A percentile compares a stretch with the other conserved stretches of the same genome.
These are phyloP conservation scores for Trematocara caparti DNA, from an alignment of 2,797 vertebrate species.

Conservation along the genomic window DNA sequence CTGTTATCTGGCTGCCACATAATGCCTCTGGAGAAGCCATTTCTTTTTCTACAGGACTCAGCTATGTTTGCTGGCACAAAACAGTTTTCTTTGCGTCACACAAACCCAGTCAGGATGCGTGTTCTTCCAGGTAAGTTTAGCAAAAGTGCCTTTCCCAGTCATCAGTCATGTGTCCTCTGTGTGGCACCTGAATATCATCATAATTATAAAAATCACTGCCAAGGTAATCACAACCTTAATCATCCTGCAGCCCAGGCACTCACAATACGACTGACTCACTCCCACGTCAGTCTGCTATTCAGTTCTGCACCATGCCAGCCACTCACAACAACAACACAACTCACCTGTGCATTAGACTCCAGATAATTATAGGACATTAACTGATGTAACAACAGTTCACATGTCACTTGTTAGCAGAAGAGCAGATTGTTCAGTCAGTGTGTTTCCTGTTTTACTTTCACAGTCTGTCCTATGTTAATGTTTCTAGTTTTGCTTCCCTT, in stretches of 20 bases:
- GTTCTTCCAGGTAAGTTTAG: conserved; percentile 79
- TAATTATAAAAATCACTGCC: background rate
- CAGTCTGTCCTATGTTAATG: too few relatives aligned
- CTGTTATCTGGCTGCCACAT: background rate
- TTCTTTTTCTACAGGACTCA: background rate
- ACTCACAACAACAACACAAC: background rate
- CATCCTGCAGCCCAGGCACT: background rate
- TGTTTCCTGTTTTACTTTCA: too few relatives aligned
- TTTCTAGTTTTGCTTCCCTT: too few relatives aligned
- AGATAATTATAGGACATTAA: background rate
- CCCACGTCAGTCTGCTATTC: background rate
- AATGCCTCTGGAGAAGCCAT: background rate
- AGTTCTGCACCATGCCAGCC: background rate
- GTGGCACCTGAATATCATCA: conserved; percentile 63
- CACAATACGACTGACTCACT: background rate
- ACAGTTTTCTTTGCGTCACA: background rate
- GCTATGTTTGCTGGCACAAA: background rate
- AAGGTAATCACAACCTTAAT: background rate
- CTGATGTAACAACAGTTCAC: background rate
- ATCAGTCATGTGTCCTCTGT: conserved; percentile 78
- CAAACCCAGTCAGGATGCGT: conserved; percentile 78
- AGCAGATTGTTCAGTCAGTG: background rate
- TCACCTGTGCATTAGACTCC: background rate
- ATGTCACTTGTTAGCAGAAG: background rate
- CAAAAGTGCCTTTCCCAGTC: conserved; percentile 82